Percentiles rank a stretch among this genome's conserved stretches.
Conservation (phyloP, 2,113 vertebrate species). For the Ariopsis seemanni region DNA sequence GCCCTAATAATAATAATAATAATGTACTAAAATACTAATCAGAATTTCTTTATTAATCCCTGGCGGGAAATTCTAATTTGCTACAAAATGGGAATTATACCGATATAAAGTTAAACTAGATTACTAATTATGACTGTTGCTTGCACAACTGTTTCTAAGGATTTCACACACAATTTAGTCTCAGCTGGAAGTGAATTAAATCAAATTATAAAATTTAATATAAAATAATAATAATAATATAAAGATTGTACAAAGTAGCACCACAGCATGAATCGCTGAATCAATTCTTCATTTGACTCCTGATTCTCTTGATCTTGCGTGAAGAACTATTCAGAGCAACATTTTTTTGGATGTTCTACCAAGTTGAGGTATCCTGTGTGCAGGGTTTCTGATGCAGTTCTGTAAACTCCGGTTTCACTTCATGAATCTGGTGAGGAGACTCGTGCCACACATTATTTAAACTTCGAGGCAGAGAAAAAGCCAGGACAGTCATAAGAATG, state of each 20-base stretch:
- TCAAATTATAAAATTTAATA: not conserved
- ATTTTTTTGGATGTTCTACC: not conserved
- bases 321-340: not conserved
- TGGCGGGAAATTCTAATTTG: too few species aligned
- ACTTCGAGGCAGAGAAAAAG: not conserved
- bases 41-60: too few species aligned
- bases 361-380: not conserved
- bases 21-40: too few species aligned
- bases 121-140: too few species aligned
- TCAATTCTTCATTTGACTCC: not conserved
- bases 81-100: too few species aligned
- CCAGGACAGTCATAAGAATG: constrained; percentile 28
- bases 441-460: constrained; percentile 9
- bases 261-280: not conserved
- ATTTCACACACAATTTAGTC: too few species aligned
- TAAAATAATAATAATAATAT: not conserved
- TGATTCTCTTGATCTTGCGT: not conserved
- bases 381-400: not conserved
- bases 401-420: constrained; percentile 36
- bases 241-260: not conserved
- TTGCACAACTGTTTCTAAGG: too few species aligned
- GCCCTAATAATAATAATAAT: too few species aligned
- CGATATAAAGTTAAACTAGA: too few species aligned
- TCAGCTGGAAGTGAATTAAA: too few species aligned
- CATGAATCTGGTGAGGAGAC: constrained; percentile 12